Evolutionary conservation across 1,140 invertebrate genomes (phyloP), one percentile per base, ranked within the genome.

Genomic region (Nymphalis io): DNA sequence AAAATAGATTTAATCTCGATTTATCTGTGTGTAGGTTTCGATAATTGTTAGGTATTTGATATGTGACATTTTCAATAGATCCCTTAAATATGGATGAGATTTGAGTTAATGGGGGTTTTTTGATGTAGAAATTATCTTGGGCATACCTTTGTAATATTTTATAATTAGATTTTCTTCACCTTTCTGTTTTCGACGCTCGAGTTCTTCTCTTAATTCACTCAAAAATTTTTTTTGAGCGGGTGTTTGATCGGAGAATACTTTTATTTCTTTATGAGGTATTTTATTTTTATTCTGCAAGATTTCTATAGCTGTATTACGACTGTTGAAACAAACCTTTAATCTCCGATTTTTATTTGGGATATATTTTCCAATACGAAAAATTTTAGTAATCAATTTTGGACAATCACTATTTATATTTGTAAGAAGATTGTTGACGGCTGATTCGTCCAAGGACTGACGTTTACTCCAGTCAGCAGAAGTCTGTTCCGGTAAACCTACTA

Each of bases 41-140:
- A 51, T 68, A 68, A 21, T 67, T 51, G 40, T 53, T 57, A 8
- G 46, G 39, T 44, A 61, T 46, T 62, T 66, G 63, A 33, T 66
- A 66, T 55, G 59, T 46, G 42, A 46, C 42, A 46, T 46, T 46
- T 46, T 46, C n/a, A 46, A 46, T 46, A 46, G 42, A 46, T 46
- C 42, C 42, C 42, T 46, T 46, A 46, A 46, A 46, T 46, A 46
- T 46, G 42, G 42, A 46, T 46, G 48, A 20, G 33, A 20, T 39
- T 18, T 48, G 57, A 38, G n/a, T 39, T 39, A 16, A 15, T 46
- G 42, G 42, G 15, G 38, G 57, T 58, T 58, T 58, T 58, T 58
- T 58, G 27, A 38, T 11, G 57, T 33, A 38, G 23, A 38, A 58
- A 38, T 33, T 58, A 58, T 58, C 16, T 58, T 58, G 16, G 57